These are phyloP conservation scores for Aporophyla lueneburgensis DNA, from an alignment of 2,888 invertebrate genomes.

Conservation along the genomic window DNA sequence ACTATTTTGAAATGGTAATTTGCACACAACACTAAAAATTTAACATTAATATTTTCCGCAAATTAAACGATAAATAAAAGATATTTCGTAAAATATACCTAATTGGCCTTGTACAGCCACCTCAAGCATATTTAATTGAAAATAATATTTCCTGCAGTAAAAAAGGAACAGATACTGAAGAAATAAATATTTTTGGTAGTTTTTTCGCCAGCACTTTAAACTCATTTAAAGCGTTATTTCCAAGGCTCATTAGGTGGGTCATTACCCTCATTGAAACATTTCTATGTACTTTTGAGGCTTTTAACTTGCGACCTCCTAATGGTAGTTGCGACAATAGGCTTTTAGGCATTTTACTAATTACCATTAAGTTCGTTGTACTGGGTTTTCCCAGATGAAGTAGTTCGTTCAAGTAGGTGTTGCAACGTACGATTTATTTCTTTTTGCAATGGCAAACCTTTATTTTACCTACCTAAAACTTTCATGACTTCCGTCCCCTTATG, in stretches of 20 bases:
- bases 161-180: not conserved
- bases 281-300: slow-evolving; percentile 39
- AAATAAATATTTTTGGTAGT: not conserved
- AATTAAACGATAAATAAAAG: not conserved
- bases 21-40: not conserved
- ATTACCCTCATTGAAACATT: slow-evolving; percentile 28
- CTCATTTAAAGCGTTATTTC: slow-evolving; percentile 6
- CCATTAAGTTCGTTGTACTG: slow-evolving; percentile 11
- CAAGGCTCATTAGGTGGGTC: slow-evolving; percentile 15
- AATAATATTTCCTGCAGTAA: not conserved
- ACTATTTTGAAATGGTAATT: not conserved
- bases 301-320: slow-evolving; percentile 25
- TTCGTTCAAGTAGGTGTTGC: not conserved
- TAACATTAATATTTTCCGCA: not conserved
- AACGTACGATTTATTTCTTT: not conserved
- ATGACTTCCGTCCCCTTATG: not conserved
- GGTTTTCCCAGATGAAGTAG: slow-evolving; percentile 2
- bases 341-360: slow-evolving; percentile 24
- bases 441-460: not conserved
- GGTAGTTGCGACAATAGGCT: slow-evolving; percentile 38
- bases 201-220: slow-evolving; percentile 8
- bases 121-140: not conserved
- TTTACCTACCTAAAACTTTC: not conserved
- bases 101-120: not conserved
- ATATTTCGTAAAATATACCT: not conserved